Percentiles rank a stretch among this genome's conserved stretches.
Evolutionary conservation across 2,797 vertebrate genomes (phyloP).

Genomic region (Phrynocephalus vlangalii): DNA sequence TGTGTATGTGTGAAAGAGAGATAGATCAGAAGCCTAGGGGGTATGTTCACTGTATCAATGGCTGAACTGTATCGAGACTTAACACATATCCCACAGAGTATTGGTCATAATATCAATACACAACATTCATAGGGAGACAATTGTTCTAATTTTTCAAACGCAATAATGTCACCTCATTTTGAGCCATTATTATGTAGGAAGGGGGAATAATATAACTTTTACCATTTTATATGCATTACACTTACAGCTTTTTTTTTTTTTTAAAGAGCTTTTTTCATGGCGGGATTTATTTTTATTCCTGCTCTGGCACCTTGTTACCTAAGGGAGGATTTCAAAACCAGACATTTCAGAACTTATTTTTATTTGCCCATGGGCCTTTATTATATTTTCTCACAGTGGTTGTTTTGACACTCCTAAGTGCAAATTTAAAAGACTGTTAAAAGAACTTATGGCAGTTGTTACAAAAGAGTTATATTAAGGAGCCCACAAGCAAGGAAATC

Average conservation of each 20-base stretch:
- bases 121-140: background rate
- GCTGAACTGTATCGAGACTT: too few species aligned
- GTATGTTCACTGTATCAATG: too few species aligned
- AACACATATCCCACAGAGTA: too few species aligned
- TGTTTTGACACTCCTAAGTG: conserved; percentile 14
- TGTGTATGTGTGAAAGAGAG: too few species aligned
- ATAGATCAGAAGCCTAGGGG: too few species aligned
- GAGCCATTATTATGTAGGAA: background rate
- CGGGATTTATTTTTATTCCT: background rate
- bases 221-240: background rate
- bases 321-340: background rate
- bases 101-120: background rate
- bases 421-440: conserved; percentile 29
- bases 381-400: conserved; percentile 9
- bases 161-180: background rate
- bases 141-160: background rate
- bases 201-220: background rate
- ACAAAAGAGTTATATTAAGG: conserved; percentile 5
- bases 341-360: conserved; percentile 12
- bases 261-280: background rate
- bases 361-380: conserved; percentile 21
- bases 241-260: background rate
- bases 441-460: conserved; percentile 30
- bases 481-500: conserved; percentile 27
- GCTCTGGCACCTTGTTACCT: conserved; percentile 9